Evolutionary conservation across 2,888 invertebrate species (phyloP), one percentile per base, ranked within the genome.

Genomic region (Nephrotoma guestfalica): DNA sequence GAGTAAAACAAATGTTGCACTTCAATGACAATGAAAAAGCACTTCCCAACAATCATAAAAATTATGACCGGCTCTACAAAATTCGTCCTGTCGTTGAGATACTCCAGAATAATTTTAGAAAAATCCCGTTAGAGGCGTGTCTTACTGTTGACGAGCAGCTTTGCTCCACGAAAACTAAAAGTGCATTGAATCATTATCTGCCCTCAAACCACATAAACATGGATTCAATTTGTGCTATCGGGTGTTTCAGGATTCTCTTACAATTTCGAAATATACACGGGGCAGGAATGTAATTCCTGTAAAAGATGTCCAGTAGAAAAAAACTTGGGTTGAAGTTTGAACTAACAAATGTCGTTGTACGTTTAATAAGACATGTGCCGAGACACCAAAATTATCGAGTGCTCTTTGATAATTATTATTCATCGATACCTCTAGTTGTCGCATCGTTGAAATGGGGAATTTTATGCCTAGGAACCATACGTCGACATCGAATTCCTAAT

Each of bases 271-370:
- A 43, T 9, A 9, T 43, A 43, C 11, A 9, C 5, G 6, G 43
- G 43, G 0, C 43, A 43, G n/a, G 7, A 47, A 85, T 87, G 88
- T 88, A 40, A 57, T 15, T 41, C 43, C 40, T 71, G 42, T 15
- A 86, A 85, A 41, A 71, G 86, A 51, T 85, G 86, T 41, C 51
- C 85, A 15, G 57, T 83, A 86, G 88, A 88, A 87, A 87, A 88
- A 51, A 87, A 87, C 84, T 86, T 89, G 15, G 88, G 87, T 41
- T 87, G 88, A 47, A 87, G 88, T 71, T 57, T 57, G 57, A 13
- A 57, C 57, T 4, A 15, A 87, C 88, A 40, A 89, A 89, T 87
- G 87, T 87, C 41, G 88, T 88, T 18, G 86, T 88, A 45, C 13
- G 88, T 71, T 86, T 88, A 85, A 42, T 86, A 11, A 86, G 87